These are phyloP conservation scores for Euphonia xanthogaster DNA, from an alignment of 2,797 vertebrate species.

Conservation along the genomic window DNA sequence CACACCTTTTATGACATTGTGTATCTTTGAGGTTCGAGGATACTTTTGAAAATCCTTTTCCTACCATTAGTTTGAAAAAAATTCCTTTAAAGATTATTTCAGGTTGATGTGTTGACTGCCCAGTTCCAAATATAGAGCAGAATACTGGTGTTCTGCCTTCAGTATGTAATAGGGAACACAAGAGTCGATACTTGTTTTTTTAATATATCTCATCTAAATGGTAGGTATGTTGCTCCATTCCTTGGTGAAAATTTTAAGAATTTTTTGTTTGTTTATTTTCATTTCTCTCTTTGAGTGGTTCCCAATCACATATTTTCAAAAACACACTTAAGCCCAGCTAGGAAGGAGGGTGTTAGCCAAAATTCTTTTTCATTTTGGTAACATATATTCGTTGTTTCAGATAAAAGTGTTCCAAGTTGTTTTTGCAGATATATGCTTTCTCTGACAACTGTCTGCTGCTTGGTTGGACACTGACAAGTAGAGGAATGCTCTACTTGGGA, in stretches of 20 bases:
- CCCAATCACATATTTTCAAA: background rate
- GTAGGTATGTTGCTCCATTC: background rate
- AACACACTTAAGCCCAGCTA: background rate
- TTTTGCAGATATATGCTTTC: background rate
- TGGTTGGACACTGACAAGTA: background rate
- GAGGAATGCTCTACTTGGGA: fast-evolving
- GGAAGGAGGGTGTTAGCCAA: background rate
- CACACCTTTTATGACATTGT: background rate
- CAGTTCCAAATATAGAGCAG: background rate
- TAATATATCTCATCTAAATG: background rate
- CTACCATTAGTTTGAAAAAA: background rate
- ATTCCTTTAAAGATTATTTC: background rate
- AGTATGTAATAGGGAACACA: background rate
- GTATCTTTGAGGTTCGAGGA: background rate
- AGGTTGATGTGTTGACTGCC: background rate
- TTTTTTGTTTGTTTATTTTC: background rate
- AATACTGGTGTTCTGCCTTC: background rate
- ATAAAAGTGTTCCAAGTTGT: background rate
- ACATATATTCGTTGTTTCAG: background rate
- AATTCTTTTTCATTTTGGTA: background rate
- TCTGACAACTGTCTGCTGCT: background rate
- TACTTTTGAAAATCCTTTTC: background rate
- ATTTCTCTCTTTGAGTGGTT: background rate
- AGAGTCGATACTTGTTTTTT: background rate
- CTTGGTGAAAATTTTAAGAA: background rate